Percentiles rank a stretch among this genome's conserved stretches.
Evolutionary conservation across 2,797 vertebrate species (phyloP).

Genomic region (Zalophus californianus): DNA sequence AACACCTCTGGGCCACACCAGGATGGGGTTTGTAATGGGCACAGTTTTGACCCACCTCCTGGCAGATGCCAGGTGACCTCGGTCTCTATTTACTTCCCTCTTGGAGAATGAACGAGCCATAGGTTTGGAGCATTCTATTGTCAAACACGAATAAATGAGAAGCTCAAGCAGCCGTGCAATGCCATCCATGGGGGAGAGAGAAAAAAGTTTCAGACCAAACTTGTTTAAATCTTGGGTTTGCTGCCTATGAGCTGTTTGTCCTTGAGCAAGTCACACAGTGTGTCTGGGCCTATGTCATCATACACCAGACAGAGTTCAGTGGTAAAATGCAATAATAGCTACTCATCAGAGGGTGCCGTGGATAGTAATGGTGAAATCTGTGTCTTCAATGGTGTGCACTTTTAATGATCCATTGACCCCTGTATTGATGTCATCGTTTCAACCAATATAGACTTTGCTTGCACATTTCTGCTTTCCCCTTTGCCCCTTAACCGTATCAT

Average conservation of each 20-base stretch:
- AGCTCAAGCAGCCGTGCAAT: not conserved
- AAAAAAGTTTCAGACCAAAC: not conserved
- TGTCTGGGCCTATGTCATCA: not conserved
- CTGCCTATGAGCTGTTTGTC: not conserved
- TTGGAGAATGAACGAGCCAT: not conserved
- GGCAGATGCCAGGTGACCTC: too few species aligned
- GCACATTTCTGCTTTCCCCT: not conserved
- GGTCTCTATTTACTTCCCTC: not conserved
- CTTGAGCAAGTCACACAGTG: not conserved
- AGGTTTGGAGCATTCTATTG: not conserved
- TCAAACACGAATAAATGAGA: not conserved
- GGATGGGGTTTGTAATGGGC: not conserved
- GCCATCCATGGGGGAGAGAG: not conserved
- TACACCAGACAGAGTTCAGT: not conserved
- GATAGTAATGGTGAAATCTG: too few species aligned
- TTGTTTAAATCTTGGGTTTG: not conserved
- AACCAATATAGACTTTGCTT: not conserved
- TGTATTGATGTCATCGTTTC: not conserved
- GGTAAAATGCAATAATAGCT: not conserved
- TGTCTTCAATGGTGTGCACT: not conserved
- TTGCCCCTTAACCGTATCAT: not conserved
- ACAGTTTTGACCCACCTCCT: not conserved
- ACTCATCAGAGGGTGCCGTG: not conserved
- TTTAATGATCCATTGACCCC: not conserved
- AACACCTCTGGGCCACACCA: accelerated